phyloP scores from a whole-genome alignment of 2,888 invertebrate species.

The Tholera decimalis region DNA sequence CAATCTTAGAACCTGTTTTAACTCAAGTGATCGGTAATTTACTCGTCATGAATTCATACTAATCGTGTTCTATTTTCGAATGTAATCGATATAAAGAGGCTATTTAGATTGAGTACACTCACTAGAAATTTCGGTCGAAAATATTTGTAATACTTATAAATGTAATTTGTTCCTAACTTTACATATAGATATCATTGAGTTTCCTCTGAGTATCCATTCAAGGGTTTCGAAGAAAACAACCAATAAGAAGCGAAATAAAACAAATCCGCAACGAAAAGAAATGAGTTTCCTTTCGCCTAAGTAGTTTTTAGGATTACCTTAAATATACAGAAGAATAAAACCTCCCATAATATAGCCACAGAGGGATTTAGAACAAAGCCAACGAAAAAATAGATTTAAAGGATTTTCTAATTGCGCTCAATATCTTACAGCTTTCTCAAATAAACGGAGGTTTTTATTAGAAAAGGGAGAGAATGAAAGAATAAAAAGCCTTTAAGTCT shows the following conservation, averaged over 20 bases:
- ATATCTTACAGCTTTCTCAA: slow-evolving; percentile 33
- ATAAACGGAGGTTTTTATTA: slow-evolving; percentile 41
- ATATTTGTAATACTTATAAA: no score
- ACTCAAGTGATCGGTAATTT: no score
- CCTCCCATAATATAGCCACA: slow-evolving; percentile 51
- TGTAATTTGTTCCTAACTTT: background rate
- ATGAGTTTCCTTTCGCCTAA: slow-evolving; percentile 47
- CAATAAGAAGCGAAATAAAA: slow-evolving; percentile 40
- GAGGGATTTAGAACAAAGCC: slow-evolving; percentile 48
- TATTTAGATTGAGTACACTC: no score
- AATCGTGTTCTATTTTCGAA: no score
- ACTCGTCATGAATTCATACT: no score
- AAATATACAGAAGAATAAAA: slow-evolving; percentile 58
- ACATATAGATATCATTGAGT: slow-evolving; percentile 3
- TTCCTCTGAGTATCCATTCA: slow-evolving; percentile 15
- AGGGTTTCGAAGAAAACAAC: slow-evolving; percentile 39
- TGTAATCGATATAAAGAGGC: no score
- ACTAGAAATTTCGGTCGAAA: no score
- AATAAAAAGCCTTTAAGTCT: slow-evolving; percentile 76
- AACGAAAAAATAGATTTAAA: slow-evolving; percentile 48
- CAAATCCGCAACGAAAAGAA: slow-evolving; percentile 45
- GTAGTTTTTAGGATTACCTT: slow-evolving; percentile 57
- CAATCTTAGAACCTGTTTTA: no score
- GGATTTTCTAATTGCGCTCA: slow-evolving; percentile 56
- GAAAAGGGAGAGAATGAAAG: slow-evolving; percentile 64